Conservation (phyloP, 2,113 vertebrate genomes). For the Varanus komodoensis region DNA sequence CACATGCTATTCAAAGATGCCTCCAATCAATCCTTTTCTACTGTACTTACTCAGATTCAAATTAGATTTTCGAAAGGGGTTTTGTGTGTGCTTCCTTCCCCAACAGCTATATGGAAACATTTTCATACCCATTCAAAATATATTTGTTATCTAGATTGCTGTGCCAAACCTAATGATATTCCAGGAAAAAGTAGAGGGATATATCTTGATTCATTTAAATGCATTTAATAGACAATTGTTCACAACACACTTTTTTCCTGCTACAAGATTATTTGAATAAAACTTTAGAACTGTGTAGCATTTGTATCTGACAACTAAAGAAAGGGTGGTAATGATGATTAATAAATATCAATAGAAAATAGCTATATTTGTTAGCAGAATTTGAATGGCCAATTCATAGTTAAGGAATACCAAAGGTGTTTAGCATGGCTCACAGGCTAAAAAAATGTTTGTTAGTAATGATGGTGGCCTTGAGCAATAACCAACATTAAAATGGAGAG, state of each 20-base stretch:
- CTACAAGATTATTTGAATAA: conserved; percentile 57
- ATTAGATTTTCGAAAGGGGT: not conserved
- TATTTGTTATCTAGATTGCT: not conserved
- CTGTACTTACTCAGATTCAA: not conserved
- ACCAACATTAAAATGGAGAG: conserved; percentile 56
- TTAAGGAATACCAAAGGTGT: conserved; percentile 54
- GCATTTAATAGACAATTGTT: not conserved
- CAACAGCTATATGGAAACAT: not conserved
- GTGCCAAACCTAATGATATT: not conserved
- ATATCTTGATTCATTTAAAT: not conserved
- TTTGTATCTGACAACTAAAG: conserved; percentile 17
- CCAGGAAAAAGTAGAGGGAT: not conserved
- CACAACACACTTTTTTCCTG: conserved; percentile 43
- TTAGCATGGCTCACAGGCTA: conserved; percentile 31
- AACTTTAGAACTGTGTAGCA: conserved; percentile 53
- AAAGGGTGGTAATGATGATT: conserved; percentile 41
- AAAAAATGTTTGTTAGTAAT: conserved; percentile 61
- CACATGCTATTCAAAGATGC: not conserved
- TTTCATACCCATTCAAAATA: not conserved
- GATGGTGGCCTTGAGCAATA: conserved; percentile 64
- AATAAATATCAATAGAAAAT: conserved; percentile 52
- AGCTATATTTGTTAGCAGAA: conserved; percentile 43
- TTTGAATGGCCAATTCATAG: conserved; percentile 44
- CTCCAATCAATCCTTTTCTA: not conserved
- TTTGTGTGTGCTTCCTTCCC: not conserved